phyloP scores from a whole-genome alignment of 2,797 vertebrate species.

The Acanthis flammea region DNA sequence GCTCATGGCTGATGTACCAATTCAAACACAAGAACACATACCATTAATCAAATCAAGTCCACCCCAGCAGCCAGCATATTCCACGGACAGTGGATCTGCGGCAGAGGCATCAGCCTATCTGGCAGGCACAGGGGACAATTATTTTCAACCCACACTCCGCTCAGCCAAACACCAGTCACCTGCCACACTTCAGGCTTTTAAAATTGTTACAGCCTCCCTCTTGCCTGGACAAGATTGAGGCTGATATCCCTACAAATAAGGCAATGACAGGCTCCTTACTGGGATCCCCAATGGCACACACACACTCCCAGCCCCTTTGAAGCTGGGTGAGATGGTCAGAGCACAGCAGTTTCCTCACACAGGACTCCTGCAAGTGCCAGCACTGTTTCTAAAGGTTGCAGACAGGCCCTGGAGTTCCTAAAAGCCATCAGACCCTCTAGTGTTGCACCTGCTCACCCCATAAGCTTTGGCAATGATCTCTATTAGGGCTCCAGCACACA shows the following conservation, averaged over 20 bases:
- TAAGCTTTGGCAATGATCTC: neutral
- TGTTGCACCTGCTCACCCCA: rapidly evolving
- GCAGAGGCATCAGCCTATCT: neutral
- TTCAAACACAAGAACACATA: neutral
- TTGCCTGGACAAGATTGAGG: neutral
- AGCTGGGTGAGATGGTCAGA: neutral
- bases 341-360: rapidly evolving
- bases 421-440: neutral
- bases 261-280: neutral
- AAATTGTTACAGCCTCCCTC: neutral
- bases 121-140: neutral
- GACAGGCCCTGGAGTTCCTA: neutral
- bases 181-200: neutral
- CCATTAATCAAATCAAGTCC: neutral
- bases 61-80: neutral
- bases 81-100: too few species aligned
- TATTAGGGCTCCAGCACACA: neutral
- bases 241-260: neutral
- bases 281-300: neutral
- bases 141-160: neutral
- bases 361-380: neutral
- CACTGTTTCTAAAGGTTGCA: neutral
- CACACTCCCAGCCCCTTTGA: neutral
- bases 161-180: neutral
- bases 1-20: neutral